Evolutionary conservation across 2,113 vertebrate species (phyloP).

Genomic region (Pongo abelii): DNA sequence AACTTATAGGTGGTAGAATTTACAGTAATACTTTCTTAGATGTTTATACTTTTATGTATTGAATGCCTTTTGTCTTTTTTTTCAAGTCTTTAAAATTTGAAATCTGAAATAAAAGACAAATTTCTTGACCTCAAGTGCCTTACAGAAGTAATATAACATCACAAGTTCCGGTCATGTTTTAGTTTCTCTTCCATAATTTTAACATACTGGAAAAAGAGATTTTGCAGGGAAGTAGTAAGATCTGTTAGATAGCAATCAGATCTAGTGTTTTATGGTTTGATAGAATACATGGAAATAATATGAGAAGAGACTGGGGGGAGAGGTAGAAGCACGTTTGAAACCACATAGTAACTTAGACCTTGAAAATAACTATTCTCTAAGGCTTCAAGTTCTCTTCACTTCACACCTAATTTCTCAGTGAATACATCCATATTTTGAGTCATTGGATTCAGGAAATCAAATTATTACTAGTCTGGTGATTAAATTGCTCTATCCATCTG

Average conservation of each 20-base stretch:
- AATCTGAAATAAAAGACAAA: background rate
- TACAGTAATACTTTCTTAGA: background rate
- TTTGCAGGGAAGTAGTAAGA: background rate
- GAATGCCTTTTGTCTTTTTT: background rate
- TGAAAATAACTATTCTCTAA: constrained; percentile 46
- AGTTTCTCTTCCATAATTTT: constrained; percentile 12
- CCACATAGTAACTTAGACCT: constrained; percentile 17
- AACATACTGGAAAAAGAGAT: background rate
- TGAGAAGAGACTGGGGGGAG: background rate
- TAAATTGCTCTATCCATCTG: constrained; percentile 69
- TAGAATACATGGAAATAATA: background rate
- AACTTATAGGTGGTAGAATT: background rate
- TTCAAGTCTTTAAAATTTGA: background rate
- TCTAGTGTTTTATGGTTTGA: background rate
- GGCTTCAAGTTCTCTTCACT: constrained; percentile 35
- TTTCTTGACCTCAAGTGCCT: background rate
- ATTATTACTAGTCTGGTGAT: constrained; percentile 76
- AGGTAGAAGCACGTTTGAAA: background rate
- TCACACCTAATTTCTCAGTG: constrained; percentile 65
- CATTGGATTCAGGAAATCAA: constrained; percentile 63
- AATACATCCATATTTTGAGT: constrained; percentile 59
- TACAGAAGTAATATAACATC: background rate
- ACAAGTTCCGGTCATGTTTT: background rate
- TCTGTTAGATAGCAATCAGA: background rate
- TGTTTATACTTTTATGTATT: background rate